Conservation (phyloP, 2,797 vertebrate species). For the Megaceryle alcyon region DNA sequence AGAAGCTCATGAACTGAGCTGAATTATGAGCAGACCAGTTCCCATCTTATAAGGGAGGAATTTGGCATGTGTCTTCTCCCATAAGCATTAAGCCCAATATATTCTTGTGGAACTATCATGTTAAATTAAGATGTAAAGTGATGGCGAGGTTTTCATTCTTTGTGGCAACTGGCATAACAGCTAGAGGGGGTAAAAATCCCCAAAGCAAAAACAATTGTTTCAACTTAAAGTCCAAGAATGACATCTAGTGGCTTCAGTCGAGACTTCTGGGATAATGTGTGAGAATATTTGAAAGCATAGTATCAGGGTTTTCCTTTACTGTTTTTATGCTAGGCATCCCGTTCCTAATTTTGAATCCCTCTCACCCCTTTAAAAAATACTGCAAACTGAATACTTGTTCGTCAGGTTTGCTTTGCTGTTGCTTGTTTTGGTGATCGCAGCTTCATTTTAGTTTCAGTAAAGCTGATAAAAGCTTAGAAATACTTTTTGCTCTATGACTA, state of each 20-base stretch:
- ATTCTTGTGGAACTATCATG: neutral
- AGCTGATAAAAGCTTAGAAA: neutral
- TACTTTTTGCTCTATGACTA: neutral
- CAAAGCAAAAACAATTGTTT: neutral
- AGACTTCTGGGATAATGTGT: neutral
- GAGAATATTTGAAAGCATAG: neutral
- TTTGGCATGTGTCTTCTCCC: conserved; percentile 9
- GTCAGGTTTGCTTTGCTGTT: neutral
- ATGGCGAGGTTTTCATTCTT: neutral
- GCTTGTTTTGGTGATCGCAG: neutral
- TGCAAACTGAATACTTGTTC: neutral
- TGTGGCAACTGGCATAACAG: neutral
- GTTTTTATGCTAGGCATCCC: neutral
- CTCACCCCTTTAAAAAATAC: neutral
- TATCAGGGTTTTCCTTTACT: neutral
- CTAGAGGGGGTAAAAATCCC: neutral
- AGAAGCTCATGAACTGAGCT: neutral
- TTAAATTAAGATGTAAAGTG: conserved; percentile 37
- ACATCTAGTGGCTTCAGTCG: conserved; percentile 56
- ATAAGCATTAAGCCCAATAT: neutral
- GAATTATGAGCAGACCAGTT: neutral
- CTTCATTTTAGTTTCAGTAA: neutral
- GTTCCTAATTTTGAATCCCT: neutral
- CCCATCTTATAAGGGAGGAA: neutral
- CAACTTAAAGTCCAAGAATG: conserved; percentile 36